Percentiles rank a stretch among this genome's conserved stretches.
Evolutionary conservation across 2,113 vertebrate genomes (phyloP).

Genomic region (Chlamydotis undulata): DNA sequence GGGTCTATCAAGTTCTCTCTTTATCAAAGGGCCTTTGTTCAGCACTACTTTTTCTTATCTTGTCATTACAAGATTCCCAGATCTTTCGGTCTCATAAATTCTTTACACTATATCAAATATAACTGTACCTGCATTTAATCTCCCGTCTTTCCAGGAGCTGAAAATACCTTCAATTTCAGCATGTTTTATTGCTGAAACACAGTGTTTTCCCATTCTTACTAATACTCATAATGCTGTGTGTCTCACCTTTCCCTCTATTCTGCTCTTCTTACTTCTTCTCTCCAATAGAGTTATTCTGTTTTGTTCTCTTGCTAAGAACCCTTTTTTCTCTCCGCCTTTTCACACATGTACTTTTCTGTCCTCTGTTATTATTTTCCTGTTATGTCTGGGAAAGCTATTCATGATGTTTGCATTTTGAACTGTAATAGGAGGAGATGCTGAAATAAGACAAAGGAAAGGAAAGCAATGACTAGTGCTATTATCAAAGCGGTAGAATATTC

Average conservation of each 20-base stretch:
- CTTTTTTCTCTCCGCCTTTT: background rate
- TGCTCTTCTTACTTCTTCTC: background rate
- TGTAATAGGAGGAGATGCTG: background rate
- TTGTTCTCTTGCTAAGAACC: background rate
- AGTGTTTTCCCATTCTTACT: background rate
- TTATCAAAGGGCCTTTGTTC: background rate
- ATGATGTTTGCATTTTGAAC: background rate
- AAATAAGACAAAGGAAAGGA: background rate
- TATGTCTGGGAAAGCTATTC: background rate
- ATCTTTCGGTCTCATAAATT: background rate
- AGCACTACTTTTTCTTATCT: background rate
- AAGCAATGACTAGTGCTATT: background rate
- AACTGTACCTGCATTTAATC: background rate
- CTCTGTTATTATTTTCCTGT: background rate
- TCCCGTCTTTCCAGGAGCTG: background rate
- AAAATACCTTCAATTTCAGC: background rate
- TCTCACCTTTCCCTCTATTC: background rate
- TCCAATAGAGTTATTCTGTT: background rate
- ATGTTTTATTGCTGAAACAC: background rate
- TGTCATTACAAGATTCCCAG: background rate
- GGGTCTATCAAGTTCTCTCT: background rate
- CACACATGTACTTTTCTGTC: background rate
- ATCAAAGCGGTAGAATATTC: background rate
- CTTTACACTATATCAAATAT: background rate
- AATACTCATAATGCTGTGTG: constrained; percentile 13